These are phyloP conservation scores for Nomada flava DNA, from an alignment of 2,888 invertebrate genomes.

Conservation along the genomic window DNA sequence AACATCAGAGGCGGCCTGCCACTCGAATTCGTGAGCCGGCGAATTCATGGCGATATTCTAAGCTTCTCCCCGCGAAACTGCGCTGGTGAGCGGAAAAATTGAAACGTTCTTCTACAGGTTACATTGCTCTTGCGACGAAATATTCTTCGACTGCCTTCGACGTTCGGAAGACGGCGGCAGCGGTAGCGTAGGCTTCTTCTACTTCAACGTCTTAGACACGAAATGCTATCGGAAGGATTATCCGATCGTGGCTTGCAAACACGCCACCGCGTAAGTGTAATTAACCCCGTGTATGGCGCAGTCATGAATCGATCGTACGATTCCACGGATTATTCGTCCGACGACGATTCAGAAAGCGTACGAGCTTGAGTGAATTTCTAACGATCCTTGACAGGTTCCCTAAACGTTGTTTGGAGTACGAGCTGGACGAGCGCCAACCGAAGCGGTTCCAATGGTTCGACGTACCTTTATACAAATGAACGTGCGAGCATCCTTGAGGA, in stretches of 20 bases:
- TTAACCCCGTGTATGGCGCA: neutral
- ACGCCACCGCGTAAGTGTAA: slow-evolving; percentile 85
- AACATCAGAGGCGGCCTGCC: slow-evolving; percentile 23
- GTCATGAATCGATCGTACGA: neutral
- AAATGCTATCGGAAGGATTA: slow-evolving; percentile 87
- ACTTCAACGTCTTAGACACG: slow-evolving; percentile 86
- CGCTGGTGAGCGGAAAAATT: neutral
- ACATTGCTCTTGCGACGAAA: slow-evolving; percentile 85
- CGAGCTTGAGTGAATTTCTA: slow-evolving; percentile 31
- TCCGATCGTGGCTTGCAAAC: slow-evolving; percentile 85
- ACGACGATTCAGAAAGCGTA: slow-evolving; percentile 2
- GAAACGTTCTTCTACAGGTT: slow-evolving; percentile 76
- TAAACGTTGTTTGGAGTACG: slow-evolving; percentile 79
- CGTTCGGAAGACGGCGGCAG: slow-evolving; percentile 73
- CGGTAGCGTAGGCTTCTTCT: slow-evolving; percentile 83
- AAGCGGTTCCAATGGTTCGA: slow-evolving; percentile 82
- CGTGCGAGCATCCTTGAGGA: slow-evolving; percentile 2
- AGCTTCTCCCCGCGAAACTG: neutral
- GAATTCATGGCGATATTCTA: slow-evolving; percentile 13
- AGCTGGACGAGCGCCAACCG: slow-evolving; percentile 77
- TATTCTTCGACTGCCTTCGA: slow-evolving; percentile 85
- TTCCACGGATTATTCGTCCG: neutral
- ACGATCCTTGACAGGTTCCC: slow-evolving; percentile 71
- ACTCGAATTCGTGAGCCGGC: slow-evolving; percentile 13
- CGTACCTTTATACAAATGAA: slow-evolving; percentile 74